phyloP scores from a whole-genome alignment of 2,888 invertebrate species.

The Podotricha telesiphe region DNA sequence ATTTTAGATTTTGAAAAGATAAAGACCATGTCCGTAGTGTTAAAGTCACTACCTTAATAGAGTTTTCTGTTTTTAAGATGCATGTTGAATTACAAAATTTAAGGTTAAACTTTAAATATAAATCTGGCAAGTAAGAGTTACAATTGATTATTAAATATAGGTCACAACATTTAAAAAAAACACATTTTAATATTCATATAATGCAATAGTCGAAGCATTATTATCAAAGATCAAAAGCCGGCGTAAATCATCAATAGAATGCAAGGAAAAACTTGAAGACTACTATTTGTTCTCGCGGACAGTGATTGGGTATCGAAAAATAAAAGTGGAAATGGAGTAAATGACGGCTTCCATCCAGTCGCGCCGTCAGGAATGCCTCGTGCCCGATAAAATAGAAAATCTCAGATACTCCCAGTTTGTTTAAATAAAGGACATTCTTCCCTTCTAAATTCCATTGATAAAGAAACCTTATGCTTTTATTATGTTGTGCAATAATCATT shows the following conservation, averaged over 20 bases:
- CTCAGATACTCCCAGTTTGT: conserved; percentile 14
- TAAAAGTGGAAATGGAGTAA: conserved; percentile 25
- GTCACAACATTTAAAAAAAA: too few species aligned
- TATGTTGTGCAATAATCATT: neutral
- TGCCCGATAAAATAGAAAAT: conserved; percentile 37
- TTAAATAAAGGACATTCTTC: conserved; percentile 18
- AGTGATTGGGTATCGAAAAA: conserved; percentile 40
- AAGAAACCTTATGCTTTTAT: conserved; percentile 5
- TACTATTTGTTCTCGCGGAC: conserved; percentile 38
- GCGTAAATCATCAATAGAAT: conserved; percentile 30
- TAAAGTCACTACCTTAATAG: too few species aligned
- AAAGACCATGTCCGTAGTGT: too few species aligned
- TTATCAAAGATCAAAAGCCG: conserved; percentile 31
- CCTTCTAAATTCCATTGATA: conserved; percentile 1
- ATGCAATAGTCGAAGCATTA: neutral
- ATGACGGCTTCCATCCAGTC: conserved; percentile 36
- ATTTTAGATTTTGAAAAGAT: too few species aligned
- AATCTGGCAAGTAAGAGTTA: too few species aligned
- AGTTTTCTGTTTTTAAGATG: too few species aligned
- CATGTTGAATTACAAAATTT: too few species aligned
- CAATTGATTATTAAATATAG: too few species aligned
- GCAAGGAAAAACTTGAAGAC: conserved; percentile 23
- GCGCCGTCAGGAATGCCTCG: conserved; percentile 34
- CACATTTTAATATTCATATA: neutral
- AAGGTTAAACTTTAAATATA: too few species aligned